These are phyloP conservation scores for Reinhardtius hippoglossoides DNA, from an alignment of 2,113 vertebrate species.

Conservation along the genomic window DNA sequence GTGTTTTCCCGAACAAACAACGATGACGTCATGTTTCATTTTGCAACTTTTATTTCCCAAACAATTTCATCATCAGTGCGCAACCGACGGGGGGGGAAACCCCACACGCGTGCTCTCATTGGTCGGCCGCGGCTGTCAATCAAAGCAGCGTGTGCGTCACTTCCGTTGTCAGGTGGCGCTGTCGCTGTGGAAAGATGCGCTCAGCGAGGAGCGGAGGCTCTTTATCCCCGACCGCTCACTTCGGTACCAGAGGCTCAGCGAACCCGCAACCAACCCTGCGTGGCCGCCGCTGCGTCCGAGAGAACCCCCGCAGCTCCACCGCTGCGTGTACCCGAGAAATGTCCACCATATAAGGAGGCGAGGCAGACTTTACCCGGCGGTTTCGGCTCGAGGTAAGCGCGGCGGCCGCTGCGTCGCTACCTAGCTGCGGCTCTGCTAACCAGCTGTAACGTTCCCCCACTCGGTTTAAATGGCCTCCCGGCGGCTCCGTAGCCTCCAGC, in stretches of 20 bases:
- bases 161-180: constrained; percentile 89
- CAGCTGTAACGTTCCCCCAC: constrained; percentile 72
- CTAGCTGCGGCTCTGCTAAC: constrained; percentile 63
- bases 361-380: constrained; percentile 79
- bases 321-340: constrained; percentile 65
- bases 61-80: constrained; percentile 65
- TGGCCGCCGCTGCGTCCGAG: constrained; percentile 44
- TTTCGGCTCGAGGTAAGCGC: constrained; percentile 84
- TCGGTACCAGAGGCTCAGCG: constrained; percentile 77
- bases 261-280: constrained; percentile 48
- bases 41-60: constrained; percentile 58
- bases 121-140: constrained; percentile 72
- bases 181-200: constrained; percentile 89
- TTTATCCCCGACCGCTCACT: constrained; percentile 83
- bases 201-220: constrained; percentile 81
- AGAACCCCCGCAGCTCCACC: constrained; percentile 51
- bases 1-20: background rate
- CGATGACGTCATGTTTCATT: constrained; percentile 66
- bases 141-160: constrained; percentile 82
- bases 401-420: constrained; percentile 54
- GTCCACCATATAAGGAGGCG: constrained; percentile 72
- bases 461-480: constrained; percentile 84
- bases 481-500: constrained; percentile 47
- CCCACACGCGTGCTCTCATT: constrained; percentile 43
- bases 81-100: background rate